These are phyloP conservation scores for Pangasianodon gigas DNA, from an alignment of 2,113 vertebrate genomes.

Conservation along the genomic window DNA sequence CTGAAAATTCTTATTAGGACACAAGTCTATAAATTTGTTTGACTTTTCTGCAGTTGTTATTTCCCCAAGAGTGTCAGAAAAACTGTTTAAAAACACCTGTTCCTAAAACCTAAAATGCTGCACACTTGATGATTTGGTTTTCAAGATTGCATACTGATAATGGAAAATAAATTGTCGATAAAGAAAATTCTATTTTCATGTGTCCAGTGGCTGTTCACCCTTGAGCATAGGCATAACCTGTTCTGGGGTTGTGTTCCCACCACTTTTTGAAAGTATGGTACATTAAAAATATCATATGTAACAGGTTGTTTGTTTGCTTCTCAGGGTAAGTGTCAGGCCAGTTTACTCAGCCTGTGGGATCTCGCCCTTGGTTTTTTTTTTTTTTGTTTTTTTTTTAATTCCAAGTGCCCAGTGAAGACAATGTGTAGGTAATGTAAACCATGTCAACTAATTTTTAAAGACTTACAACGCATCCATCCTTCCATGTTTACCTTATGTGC, in stretches of 20 bases:
- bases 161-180: background rate
- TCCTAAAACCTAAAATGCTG: background rate
- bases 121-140: background rate
- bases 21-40: background rate
- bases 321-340: no score
- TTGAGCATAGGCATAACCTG: background rate
- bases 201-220: background rate
- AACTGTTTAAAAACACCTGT: background rate
- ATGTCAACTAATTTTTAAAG: background rate
- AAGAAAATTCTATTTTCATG: background rate
- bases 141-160: background rate
- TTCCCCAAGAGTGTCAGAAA: background rate
- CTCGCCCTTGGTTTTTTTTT: no score
- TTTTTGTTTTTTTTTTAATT: no score
- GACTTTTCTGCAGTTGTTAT: background rate
- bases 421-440: no score
- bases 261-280: background rate
- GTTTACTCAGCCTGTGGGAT: no score
- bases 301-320: no score
- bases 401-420: no score
- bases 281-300: background rate
- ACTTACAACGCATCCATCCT: background rate
- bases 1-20: background rate
- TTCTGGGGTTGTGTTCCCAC: background rate
- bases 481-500: background rate